Conservation (phyloP, 2,888 invertebrate genomes). For the Syrista parreyssii region DNA sequence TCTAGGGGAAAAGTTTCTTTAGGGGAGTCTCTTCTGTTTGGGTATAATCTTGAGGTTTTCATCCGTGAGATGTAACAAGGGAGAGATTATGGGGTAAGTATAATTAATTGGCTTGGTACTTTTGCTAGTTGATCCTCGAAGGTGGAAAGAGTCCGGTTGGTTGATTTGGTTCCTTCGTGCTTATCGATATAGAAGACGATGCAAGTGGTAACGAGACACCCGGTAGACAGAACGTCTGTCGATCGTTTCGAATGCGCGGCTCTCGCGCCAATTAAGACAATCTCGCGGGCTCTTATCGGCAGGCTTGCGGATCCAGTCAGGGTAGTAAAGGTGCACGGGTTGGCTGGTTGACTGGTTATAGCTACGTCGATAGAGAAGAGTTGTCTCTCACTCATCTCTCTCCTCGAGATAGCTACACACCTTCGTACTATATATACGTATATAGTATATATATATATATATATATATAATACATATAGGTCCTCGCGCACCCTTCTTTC, state of each 20-base stretch:
- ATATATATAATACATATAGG: neutral
- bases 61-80: neutral
- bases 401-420: neutral
- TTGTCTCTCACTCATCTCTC: neutral
- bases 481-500: constrained; percentile 8
- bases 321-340: constrained; percentile 20
- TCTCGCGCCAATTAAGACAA: constrained; percentile 56
- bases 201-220: neutral
- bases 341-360: neutral
- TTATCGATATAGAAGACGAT: neutral
- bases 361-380: neutral
- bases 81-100: neutral
- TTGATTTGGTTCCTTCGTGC: neutral
- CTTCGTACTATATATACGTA: neutral
- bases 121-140: neutral
- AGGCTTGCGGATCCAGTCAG: constrained; percentile 35
- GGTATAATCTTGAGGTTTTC: neutral
- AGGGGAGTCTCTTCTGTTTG: neutral
- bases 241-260: constrained; percentile 15
- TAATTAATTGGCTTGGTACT: neutral
- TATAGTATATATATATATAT: too few species aligned
- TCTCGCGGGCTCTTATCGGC: constrained; percentile 53
- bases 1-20: neutral
- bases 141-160: neutral
- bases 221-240: neutral